phyloP scores from a whole-genome alignment of 30 jellyfish, hydroid and myxozoan genomes.

The Pelagia noctiluca region DNA sequence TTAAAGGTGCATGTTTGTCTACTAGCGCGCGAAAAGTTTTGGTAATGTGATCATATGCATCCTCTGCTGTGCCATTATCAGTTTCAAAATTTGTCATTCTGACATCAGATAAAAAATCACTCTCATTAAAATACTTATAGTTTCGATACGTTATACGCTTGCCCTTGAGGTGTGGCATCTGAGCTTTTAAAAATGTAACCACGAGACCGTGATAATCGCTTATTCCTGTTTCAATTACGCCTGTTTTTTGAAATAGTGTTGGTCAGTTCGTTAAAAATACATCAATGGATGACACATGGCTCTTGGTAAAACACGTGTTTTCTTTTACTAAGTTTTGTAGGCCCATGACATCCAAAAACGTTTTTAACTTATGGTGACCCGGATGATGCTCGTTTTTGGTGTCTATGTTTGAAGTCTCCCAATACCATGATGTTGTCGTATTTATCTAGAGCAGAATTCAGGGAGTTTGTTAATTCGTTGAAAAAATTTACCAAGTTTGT shows the following conservation, averaged over 20 bases:
- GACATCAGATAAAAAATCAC: background rate
- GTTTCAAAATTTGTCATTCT: background rate
- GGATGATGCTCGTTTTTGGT: conserved; percentile 3
- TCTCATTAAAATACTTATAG: background rate
- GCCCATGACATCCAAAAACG: background rate
- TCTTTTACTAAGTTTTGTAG: background rate
- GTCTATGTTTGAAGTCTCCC: background rate
- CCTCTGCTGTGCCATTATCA: background rate
- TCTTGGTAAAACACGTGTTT: background rate
- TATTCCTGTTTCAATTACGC: background rate
- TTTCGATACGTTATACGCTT: background rate
- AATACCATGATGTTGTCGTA: background rate
- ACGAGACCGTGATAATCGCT: background rate
- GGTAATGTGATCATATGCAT: conserved; percentile 13
- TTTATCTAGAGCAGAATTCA: background rate
- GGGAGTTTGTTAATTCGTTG: background rate
- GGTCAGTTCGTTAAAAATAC: background rate
- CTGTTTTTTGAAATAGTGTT: background rate
- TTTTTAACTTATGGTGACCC: background rate
- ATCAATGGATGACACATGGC: background rate
- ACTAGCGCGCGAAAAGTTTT: background rate
- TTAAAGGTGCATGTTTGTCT: conserved; percentile 9
- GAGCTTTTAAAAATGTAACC: background rate
- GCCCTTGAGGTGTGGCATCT: background rate
- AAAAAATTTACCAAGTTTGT: background rate